A percentile compares a stretch with the other conserved stretches of the same genome.
These are phyloP conservation scores for Habropoda laboriosa DNA, from an alignment of 1,140 invertebrate genomes.

Conservation along the genomic window DNA sequence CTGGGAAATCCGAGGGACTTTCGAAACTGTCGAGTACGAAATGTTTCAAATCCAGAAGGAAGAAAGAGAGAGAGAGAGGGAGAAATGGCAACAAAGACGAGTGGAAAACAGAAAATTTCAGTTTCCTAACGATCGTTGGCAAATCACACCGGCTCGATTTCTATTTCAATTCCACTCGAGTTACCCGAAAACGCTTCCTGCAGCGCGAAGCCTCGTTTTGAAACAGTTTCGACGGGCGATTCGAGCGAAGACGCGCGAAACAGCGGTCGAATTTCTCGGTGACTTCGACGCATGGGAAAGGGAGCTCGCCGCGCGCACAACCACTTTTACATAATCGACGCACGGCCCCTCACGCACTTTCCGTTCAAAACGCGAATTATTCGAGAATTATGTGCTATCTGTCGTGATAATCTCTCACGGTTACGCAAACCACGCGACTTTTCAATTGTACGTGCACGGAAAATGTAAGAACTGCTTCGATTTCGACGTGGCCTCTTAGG, in stretches of 20 bases:
- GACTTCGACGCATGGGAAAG: conserved; percentile 6
- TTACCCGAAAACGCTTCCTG: not conserved
- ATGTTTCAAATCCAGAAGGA: not conserved
- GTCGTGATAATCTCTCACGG: not conserved
- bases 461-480: not conserved
- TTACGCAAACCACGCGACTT: not conserved
- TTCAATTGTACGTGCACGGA: not conserved
- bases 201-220: not conserved
- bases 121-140: conserved; percentile 48
- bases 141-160: conserved; percentile 43
- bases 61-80: not conserved
- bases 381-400: not conserved
- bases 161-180: conserved; percentile 54
- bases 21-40: not conserved
- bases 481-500: not conserved
- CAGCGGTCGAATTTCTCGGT: not conserved
- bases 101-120: not conserved
- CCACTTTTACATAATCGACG: conserved; percentile 12
- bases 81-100: not conserved
- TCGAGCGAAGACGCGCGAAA: too few relatives aligned
- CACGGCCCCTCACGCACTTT: too few relatives aligned
- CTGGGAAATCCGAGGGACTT: not conserved
- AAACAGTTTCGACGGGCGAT: too few relatives aligned
- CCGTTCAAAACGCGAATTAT: not conserved
- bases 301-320: not conserved